Conservation (phyloP, 2,113 vertebrate genomes). For the Danionella cerebrum region DNA sequence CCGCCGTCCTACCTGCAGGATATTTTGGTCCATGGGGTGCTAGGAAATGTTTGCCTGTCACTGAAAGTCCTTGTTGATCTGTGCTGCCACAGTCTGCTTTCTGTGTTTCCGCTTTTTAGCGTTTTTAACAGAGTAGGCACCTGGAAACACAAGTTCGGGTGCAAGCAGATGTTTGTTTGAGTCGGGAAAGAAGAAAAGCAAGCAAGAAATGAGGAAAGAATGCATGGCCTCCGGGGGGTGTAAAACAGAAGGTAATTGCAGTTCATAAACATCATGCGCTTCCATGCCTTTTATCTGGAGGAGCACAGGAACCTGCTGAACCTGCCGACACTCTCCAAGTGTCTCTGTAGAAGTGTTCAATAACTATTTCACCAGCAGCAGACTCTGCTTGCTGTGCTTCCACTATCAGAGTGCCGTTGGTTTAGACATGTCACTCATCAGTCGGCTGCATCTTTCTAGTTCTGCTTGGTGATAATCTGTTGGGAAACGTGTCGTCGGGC, state of each 20-base stretch:
- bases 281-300: conserved; percentile 49
- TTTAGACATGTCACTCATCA: no score
- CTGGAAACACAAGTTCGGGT: conserved; percentile 84
- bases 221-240: neutral
- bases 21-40: conserved; percentile 67
- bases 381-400: no score
- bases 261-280: conserved; percentile 67
- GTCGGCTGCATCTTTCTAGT: no score
- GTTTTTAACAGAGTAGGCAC: conserved; percentile 82
- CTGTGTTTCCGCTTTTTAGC: conserved; percentile 95
- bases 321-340: neutral
- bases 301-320: conserved; percentile 44
- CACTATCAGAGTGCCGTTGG: no score
- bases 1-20: conserved; percentile 82
- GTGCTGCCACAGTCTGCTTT: conserved; percentile 67
- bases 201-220: neutral
- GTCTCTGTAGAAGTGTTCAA: no score
- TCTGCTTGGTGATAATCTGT: no score
- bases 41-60: conserved; percentile 57
- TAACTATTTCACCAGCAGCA: no score
- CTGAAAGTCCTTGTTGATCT: conserved; percentile 79
- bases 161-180: neutral
- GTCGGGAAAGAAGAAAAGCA: neutral
- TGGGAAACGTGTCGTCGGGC: no score
- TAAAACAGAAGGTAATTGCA: conserved; percentile 45